Evolutionary conservation across 2,113 vertebrate genomes (phyloP).

Genomic region (Zeus faber): DNA sequence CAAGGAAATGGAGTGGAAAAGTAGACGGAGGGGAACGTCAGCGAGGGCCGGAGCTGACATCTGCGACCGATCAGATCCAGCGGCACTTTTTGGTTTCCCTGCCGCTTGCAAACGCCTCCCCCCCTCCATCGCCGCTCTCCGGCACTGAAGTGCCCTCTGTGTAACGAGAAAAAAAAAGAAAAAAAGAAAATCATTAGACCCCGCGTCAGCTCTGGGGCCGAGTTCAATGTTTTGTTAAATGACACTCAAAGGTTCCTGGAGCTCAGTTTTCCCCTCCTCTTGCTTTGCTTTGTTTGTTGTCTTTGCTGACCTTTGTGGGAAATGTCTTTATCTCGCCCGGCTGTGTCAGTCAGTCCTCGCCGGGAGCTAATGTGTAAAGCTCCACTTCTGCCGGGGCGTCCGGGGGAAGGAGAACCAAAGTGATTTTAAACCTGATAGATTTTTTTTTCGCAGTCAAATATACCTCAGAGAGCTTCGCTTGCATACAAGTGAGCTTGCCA

Average conservation of each 20-base stretch:
- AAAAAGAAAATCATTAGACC: background rate
- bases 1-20: constrained; percentile 57
- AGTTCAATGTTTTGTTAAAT: constrained; percentile 12
- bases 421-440: constrained; percentile 18
- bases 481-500: background rate
- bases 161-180: background rate
- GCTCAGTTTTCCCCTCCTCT: background rate
- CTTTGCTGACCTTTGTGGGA: constrained; percentile 15
- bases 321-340: constrained; percentile 16
- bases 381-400: background rate
- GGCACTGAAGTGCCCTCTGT: background rate
- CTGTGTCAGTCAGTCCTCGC: background rate
- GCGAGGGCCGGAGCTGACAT: constrained; percentile 19
- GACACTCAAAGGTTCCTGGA: constrained; percentile 7
- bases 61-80: constrained; percentile 36
- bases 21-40: constrained; percentile 20
- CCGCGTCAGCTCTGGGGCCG: background rate
- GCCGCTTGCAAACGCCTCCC: background rate
- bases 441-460: constrained; percentile 22
- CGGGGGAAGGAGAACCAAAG: constrained; percentile 1
- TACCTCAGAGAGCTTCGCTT: constrained; percentile 6
- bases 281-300: constrained; percentile 21
- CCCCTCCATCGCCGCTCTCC: background rate
- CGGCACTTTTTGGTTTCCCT: background rate
- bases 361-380: background rate